Evolutionary conservation across 1,140 invertebrate species (phyloP).

Genomic region (Leptinotarsa lineolata): DNA sequence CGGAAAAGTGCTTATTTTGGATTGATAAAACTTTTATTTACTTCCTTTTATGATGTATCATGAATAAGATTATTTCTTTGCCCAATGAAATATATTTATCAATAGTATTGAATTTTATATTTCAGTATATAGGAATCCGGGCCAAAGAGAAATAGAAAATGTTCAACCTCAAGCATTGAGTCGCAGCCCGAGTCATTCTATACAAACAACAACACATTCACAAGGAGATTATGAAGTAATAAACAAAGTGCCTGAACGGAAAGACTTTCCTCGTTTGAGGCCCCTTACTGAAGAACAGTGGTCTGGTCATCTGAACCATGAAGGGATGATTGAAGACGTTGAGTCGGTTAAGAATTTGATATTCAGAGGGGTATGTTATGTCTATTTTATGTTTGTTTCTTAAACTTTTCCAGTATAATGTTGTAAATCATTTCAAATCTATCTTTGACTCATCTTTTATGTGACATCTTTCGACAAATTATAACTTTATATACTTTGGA

Average conservation of each 20-base stretch:
- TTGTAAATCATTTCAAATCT: background rate
- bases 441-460: too few relatives aligned
- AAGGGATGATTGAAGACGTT: constrained; percentile 75
- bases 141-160: constrained; percentile 59
- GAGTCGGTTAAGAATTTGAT: constrained; percentile 78
- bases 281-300: constrained; percentile 81
- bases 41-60: too few relatives aligned
- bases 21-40: too few relatives aligned
- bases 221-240: constrained; percentile 74
- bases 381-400: background rate
- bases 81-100: too few relatives aligned
- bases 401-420: too few relatives aligned
- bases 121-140: constrained; percentile 61
- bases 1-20: too few relatives aligned
- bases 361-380: constrained; percentile 81
- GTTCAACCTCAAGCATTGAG: constrained; percentile 65
- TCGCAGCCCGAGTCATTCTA: constrained; percentile 58
- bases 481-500: too few relatives aligned
- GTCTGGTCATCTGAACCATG: constrained; percentile 73
- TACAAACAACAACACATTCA: constrained; percentile 54
- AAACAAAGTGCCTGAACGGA: constrained; percentile 61
- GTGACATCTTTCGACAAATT: too few relatives aligned
- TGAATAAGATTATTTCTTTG: too few relatives aligned
- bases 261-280: constrained; percentile 63
- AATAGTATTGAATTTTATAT: background rate